Evolutionary conservation across 2,797 vertebrate genomes (phyloP).

Genomic region (Chelonia mydas): DNA sequence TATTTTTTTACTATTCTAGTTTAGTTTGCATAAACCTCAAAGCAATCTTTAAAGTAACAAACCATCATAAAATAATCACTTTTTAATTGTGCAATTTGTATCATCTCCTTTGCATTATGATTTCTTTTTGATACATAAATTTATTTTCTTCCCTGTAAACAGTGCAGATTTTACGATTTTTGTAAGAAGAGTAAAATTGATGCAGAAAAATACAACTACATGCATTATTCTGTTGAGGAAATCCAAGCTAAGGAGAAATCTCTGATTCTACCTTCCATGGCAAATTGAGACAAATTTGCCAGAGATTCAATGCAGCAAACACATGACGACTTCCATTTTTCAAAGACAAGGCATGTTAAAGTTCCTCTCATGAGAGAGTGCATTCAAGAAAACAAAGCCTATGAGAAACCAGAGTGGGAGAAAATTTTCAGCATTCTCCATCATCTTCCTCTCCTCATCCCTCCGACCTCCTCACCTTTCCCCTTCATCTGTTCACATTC

Average conservation of each 20-base stretch:
- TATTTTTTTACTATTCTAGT: not conserved
- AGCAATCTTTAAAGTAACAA: not conserved
- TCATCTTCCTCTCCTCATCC: too few relatives aligned
- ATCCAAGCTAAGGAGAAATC: not conserved
- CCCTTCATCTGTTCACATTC: not conserved
- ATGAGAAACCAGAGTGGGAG: not conserved
- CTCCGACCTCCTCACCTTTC: not conserved
- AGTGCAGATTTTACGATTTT: not conserved
- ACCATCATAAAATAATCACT: not conserved
- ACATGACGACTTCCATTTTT: not conserved
- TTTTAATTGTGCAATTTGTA: not conserved
- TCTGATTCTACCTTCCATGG: not conserved
- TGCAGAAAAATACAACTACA: not conserved
- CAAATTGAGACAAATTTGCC: not conserved
- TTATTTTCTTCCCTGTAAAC: not conserved
- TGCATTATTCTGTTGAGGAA: not conserved
- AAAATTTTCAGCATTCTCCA: not conserved
- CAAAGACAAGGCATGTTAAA: not conserved
- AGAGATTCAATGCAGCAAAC: not conserved
- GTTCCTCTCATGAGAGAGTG: not conserved
- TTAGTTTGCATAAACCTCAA: not conserved
- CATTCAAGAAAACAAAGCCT: not conserved
- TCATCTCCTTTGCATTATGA: not conserved
- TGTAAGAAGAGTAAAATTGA: not conserved
- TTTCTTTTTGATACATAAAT: not conserved